A percentile compares a stretch with the other conserved stretches of the same genome.
These are phyloP conservation scores for Coelogynopora nodosa DNA, from an alignment of 2,888 invertebrate species.

Conservation along the genomic window DNA sequence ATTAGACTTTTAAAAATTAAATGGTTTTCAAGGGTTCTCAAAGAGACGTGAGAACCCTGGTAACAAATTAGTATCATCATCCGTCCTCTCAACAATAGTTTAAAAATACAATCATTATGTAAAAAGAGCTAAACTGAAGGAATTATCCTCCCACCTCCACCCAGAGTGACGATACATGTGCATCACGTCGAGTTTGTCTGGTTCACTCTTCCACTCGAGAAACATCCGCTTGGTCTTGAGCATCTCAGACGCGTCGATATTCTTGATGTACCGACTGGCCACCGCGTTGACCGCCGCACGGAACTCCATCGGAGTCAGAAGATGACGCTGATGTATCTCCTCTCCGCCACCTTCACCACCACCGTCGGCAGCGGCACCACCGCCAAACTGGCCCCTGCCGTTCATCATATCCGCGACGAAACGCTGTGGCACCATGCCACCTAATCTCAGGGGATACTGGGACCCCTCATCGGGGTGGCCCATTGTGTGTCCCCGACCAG, in stretches of 20 bases:
- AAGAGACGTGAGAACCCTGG: too few species aligned
- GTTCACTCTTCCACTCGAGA: background rate
- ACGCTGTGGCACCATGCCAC: background rate
- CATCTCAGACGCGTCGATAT: background rate
- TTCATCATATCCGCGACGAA: background rate
- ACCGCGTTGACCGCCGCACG: background rate
- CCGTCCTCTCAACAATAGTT: too few species aligned
- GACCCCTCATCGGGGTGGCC: background rate
- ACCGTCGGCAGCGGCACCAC: background rate
- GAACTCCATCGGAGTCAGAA: background rate
- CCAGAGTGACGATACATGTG: background rate
- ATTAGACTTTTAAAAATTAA: too few species aligned
- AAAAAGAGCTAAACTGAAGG: too few species aligned
- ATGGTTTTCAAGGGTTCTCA: too few species aligned
- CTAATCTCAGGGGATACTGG: background rate
- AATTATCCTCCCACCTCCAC: background rate
- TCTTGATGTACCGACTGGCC: background rate
- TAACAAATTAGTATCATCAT: too few species aligned
- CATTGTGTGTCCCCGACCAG: background rate
- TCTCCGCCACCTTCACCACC: background rate
- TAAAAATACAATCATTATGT: too few species aligned
- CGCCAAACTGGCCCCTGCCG: background rate
- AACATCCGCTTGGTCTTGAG: background rate
- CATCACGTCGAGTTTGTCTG: background rate
- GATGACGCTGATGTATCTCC: too few species aligned